A percentile compares a stretch with the other conserved stretches of the same genome.
Conservation (phyloP, 2,797 vertebrate genomes). For the Dipus sagitta region DNA sequence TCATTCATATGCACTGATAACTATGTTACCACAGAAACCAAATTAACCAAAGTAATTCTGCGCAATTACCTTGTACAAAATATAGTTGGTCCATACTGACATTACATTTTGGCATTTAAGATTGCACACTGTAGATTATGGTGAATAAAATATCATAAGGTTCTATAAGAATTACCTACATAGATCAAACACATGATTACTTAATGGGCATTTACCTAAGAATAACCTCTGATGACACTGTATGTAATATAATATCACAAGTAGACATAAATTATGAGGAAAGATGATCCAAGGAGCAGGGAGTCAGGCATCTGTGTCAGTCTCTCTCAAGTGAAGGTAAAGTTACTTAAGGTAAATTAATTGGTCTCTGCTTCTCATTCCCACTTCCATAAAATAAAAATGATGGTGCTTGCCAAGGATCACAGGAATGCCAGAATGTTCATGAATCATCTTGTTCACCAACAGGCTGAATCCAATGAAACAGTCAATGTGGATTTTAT, state of each 20-base stretch:
- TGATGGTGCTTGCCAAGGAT: slow-evolving; percentile 27
- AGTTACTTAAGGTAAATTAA: slow-evolving; percentile 62
- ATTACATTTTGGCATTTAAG: slow-evolving; percentile 42
- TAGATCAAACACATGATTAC: slow-evolving; percentile 20
- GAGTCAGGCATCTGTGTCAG: slow-evolving; percentile 38
- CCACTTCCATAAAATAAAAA: slow-evolving; percentile 71
- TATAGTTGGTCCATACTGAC: neutral
- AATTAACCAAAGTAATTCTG: slow-evolving; percentile 45
- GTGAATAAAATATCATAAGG: slow-evolving; percentile 59
- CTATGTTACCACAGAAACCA: slow-evolving; percentile 33
- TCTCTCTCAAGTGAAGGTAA: slow-evolving; percentile 51
- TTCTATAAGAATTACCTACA: slow-evolving; percentile 50
- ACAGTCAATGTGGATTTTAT: slow-evolving; percentile 10
- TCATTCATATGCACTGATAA: neutral
- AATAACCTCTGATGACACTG: slow-evolving; percentile 54
- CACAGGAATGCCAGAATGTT: slow-evolving; percentile 19
- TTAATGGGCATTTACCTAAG: slow-evolving; percentile 53
- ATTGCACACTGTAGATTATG: slow-evolving; percentile 1
- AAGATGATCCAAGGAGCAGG: slow-evolving; percentile 1
- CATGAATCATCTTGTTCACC: slow-evolving; percentile 18
- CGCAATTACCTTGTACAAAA: slow-evolving; percentile 10
- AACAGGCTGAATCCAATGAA: slow-evolving; percentile 5
- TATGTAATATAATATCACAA: slow-evolving; percentile 9
- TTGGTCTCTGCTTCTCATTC: slow-evolving; percentile 33
- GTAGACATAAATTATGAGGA: slow-evolving; percentile 70